These are phyloP conservation scores for Hemiprocne comata DNA, from an alignment of 2,113 vertebrate genomes.

Conservation along the genomic window DNA sequence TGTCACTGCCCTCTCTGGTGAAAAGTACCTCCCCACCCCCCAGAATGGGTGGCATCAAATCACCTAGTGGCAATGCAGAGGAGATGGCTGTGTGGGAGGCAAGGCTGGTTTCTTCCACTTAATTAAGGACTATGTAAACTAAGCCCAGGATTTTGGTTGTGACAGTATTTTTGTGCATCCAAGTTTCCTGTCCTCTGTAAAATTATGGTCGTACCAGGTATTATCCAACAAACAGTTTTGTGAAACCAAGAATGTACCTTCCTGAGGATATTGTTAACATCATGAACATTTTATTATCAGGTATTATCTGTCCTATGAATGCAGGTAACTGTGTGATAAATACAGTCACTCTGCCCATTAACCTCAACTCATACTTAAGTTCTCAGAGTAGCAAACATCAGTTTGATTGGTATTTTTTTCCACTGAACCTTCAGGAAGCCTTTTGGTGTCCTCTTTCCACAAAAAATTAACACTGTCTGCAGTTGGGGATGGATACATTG, in stretches of 20 bases:
- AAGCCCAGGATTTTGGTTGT: neutral
- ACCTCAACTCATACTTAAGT: neutral
- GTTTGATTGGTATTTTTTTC: neutral
- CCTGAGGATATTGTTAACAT: neutral
- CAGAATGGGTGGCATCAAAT: neutral
- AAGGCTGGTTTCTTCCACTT: neutral
- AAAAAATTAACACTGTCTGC: neutral
- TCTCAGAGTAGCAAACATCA: neutral
- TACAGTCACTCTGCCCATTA: neutral
- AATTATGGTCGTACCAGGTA: neutral
- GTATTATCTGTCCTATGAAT: neutral
- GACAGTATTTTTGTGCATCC: neutral
- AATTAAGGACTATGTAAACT: neutral
- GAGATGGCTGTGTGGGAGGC: neutral
- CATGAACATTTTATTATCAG: neutral
- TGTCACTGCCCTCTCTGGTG: too few relatives aligned
- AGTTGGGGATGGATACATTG: neutral
- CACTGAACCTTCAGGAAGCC: rapidly evolving
- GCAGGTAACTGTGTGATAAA: neutral
- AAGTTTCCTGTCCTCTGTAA: neutral
- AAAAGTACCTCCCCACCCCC: too few relatives aligned
- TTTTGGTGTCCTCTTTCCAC: neutral
- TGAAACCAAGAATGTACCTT: neutral
- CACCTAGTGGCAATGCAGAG: neutral
- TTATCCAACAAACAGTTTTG: neutral